These are phyloP conservation scores for Enhydra lutris DNA, from an alignment of 2,113 vertebrate genomes.

Conservation along the genomic window DNA sequence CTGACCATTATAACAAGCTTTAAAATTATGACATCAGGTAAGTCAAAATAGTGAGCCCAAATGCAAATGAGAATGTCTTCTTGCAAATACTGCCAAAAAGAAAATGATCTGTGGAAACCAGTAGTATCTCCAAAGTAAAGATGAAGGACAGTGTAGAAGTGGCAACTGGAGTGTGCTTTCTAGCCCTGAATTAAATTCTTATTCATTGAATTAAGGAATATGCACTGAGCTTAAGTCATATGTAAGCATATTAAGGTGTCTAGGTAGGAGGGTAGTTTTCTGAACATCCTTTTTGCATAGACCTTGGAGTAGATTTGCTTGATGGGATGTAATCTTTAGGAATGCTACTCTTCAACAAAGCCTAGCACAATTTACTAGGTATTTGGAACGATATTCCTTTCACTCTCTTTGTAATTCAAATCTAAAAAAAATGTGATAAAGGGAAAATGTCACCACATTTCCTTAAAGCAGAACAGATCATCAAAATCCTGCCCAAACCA, in stretches of 20 bases:
- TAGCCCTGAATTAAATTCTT: not conserved
- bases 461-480: not conserved
- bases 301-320: no score
- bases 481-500: not conserved
- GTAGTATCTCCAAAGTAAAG: accelerated
- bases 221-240: not conserved
- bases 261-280: not conserved
- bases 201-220: not conserved
- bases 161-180: not conserved
- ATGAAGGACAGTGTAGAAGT: no score
- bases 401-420: not conserved
- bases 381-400: not conserved
- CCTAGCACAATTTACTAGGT: accelerated
- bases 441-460: not conserved
- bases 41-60: not conserved
- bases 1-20: accelerated
- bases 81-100: not conserved
- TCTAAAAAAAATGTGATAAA: not conserved
- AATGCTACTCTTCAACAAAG: not conserved
- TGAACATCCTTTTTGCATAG: not conserved
- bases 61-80: not conserved
- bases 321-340: not conserved
- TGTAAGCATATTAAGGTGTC: not conserved
- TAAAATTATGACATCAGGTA: no score
- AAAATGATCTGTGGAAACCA: not conserved